Conservation (phyloP, 2,888 invertebrate genomes). For the Empis stercorea region DNA sequence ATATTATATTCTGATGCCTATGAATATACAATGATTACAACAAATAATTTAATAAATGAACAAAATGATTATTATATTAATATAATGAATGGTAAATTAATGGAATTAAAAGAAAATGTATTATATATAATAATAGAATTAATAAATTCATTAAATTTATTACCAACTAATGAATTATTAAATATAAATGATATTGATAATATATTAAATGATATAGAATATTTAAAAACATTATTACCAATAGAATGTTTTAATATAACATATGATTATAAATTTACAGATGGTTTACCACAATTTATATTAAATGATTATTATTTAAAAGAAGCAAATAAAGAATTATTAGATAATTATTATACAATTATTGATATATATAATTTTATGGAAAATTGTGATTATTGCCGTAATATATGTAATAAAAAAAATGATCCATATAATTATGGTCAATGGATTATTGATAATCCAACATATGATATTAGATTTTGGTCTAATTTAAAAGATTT, state of each 20-base stretch:
- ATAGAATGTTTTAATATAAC: not conserved
- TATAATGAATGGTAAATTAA: not conserved
- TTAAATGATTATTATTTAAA: not conserved
- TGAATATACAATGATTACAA: not conserved
- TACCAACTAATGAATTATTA: not conserved
- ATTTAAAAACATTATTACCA: not conserved
- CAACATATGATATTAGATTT: conserved; percentile 39
- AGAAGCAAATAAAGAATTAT: no score
- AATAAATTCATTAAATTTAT: no score
- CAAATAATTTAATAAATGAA: not conserved
- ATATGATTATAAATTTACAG: not conserved
- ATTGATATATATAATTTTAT: no score
- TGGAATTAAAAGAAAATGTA: not conserved
- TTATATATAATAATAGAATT: no score
- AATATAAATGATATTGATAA: not conserved
- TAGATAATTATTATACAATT: no score
- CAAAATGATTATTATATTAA: not conserved
- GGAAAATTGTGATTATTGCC: no score
- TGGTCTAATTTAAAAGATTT: conserved; percentile 37
- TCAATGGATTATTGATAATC: conserved; percentile 49
- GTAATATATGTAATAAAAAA: no score
- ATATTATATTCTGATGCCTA: not conserved
- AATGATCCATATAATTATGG: conserved; percentile 29
- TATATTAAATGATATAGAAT: not conserved
- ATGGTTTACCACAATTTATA: not conserved